A percentile compares a stretch with the other conserved stretches of the same genome.
Evolutionary conservation across 2,113 vertebrate species (phyloP).

Genomic region (Scomber japonicus): DNA sequence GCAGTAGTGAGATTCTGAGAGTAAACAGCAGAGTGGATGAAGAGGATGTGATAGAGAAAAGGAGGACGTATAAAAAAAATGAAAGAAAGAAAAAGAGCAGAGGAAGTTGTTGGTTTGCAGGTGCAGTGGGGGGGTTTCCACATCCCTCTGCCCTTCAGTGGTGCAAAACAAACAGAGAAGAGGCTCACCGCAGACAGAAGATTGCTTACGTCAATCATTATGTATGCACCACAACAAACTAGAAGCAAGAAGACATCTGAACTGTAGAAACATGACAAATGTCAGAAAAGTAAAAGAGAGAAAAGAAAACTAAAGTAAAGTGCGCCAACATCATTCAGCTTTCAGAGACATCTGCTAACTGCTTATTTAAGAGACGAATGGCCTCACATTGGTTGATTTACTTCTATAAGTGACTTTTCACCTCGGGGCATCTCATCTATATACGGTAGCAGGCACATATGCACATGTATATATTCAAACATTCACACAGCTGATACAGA

Average conservation of each 20-base stretch:
- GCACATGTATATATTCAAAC: slow-evolving; percentile 14
- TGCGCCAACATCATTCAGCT: not conserved
- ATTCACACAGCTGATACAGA: slow-evolving; percentile 13
- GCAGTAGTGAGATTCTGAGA: too few relatives aligned
- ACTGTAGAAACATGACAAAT: not conserved
- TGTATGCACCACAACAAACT: slow-evolving; percentile 30
- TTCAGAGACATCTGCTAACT: not conserved
- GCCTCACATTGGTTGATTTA: not conserved
- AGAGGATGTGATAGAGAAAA: slow-evolving; percentile 17
- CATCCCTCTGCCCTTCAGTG: slow-evolving; percentile 26
- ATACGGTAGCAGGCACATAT: not conserved
- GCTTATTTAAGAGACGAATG: not conserved
- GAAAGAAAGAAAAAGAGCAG: not conserved
- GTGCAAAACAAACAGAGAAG: slow-evolving; percentile 32
- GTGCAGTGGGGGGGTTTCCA: slow-evolving; percentile 65
- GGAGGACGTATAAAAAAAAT: not conserved
- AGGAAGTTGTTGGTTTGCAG: slow-evolving; percentile 58
- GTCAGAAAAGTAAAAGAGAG: not conserved
- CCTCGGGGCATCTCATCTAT: not conserved
- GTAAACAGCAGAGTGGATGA: too few relatives aligned
- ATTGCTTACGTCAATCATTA: slow-evolving; percentile 29
- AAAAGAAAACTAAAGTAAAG: not conserved
- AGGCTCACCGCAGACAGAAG: slow-evolving; percentile 44
- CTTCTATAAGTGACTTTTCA: not conserved
- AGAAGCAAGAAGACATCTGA: not conserved